Evolutionary conservation across 2,888 invertebrate genomes (phyloP).

Genomic region (Bombylius discolor): DNA sequence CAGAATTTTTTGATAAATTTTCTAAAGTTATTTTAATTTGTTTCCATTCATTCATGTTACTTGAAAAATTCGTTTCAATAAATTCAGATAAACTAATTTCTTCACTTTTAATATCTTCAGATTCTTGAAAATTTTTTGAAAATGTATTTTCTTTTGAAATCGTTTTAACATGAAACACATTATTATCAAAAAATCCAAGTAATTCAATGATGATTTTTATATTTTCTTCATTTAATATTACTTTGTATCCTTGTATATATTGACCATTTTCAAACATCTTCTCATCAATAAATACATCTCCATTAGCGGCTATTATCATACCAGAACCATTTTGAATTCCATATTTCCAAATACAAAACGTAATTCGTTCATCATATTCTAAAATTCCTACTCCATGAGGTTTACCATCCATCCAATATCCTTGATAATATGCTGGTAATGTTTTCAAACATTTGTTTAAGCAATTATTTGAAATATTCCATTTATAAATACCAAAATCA

Average conservation of each 20-base stretch:
- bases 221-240: neutral
- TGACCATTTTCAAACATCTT: constrained; percentile 3
- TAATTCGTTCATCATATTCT: constrained; percentile 3
- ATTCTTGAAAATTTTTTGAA: neutral
- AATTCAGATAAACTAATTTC: neutral
- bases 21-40: neutral
- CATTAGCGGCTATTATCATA: constrained; percentile 8
- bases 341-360: constrained; percentile 5
- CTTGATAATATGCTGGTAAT: neutral
- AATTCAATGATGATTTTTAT: neutral
- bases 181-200: neutral
- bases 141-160: no score
- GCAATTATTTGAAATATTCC: neutral
- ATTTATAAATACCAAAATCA: constrained; percentile 8
- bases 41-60: neutral
- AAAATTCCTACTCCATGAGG: constrained; percentile 9
- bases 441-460: neutral
- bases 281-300: constrained; percentile 5
- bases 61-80: neutral
- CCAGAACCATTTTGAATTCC: constrained; percentile 5
- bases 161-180: neutral
- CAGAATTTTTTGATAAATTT: neutral
- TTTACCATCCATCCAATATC: constrained; percentile 7
- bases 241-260: neutral
- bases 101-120: neutral